phyloP scores from a whole-genome alignment of 1,140 invertebrate genomes.

The Pinna nobilis region DNA sequence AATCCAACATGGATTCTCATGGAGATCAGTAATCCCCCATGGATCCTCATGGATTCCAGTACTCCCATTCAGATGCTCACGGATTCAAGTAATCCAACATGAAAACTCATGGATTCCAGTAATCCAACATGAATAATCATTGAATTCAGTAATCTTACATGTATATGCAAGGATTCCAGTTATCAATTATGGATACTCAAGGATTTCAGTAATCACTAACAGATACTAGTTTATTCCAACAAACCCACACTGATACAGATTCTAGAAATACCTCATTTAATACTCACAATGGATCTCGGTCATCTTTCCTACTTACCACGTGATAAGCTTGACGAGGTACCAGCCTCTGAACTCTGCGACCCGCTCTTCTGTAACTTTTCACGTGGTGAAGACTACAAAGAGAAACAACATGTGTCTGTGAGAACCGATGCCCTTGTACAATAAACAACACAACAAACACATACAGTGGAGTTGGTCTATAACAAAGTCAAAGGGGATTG shows the following conservation, averaged over 20 bases:
- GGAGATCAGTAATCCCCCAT: too few species aligned
- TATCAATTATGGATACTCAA: not conserved
- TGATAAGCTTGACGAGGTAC: slow-evolving; percentile 63
- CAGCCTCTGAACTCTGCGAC: slow-evolving; percentile 64
- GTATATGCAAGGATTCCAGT: not conserved
- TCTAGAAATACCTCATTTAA: not conserved
- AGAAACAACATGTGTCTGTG: not conserved
- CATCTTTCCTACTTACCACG: slow-evolving; percentile 43
- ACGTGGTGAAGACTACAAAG: slow-evolving; percentile 33
- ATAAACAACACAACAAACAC: too few species aligned
- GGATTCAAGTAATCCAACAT: not conserved
- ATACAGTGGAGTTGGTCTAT: not conserved
- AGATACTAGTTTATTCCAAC: not conserved
- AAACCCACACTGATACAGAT: not conserved
- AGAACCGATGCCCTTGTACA: too few species aligned
- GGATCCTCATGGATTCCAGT: too few species aligned
- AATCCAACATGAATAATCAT: not conserved
- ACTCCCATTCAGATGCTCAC: not conserved
- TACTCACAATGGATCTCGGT: not conserved
- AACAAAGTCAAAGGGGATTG: too few species aligned
- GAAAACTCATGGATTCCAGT: too few species aligned
- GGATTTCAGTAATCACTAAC: not conserved
- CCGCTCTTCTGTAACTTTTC: slow-evolving; percentile 51
- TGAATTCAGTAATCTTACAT: not conserved
- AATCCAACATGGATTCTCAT: too few species aligned